Percentiles rank a stretch among this genome's conserved stretches.
Conservation (phyloP, 2,888 invertebrate genomes). For the Tigriopus californicus region DNA sequence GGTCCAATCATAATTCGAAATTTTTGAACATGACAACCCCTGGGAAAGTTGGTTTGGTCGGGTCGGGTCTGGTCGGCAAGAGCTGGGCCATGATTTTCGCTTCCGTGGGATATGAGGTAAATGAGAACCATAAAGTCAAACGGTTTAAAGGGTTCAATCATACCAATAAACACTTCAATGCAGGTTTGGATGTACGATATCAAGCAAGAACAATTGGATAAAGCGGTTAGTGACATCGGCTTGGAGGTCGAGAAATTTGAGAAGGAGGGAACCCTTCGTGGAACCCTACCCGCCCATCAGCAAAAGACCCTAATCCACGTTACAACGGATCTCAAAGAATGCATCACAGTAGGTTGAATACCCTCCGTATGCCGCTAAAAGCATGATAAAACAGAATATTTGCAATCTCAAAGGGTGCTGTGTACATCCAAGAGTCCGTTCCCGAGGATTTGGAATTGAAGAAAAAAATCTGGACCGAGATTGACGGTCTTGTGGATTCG, state of each 20-base stretch:
- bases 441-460: slow-evolving; percentile 75
- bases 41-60: slow-evolving; percentile 8
- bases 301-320: slow-evolving; percentile 59
- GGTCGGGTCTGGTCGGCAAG: slow-evolving; percentile 64
- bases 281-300: slow-evolving; percentile 45
- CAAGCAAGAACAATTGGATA: slow-evolving; percentile 34
- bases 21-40: neutral
- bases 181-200: slow-evolving; percentile 71
- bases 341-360: slow-evolving; percentile 34
- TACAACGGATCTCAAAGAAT: slow-evolving; percentile 43
- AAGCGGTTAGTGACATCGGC: slow-evolving; percentile 52
- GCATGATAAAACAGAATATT: too few relatives aligned
- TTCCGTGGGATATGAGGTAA: slow-evolving; percentile 50
- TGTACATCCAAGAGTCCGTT: slow-evolving; percentile 79
- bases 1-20: too few relatives aligned
- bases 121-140: neutral
- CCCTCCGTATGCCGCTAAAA: too few relatives aligned
- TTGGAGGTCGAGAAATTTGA: slow-evolving; percentile 50
- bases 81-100: slow-evolving; percentile 97
- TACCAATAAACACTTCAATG: neutral
- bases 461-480: slow-evolving; percentile 49
- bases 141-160: neutral
- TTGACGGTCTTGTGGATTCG: slow-evolving; percentile 44
- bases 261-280: slow-evolving; percentile 50
- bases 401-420: slow-evolving; percentile 43